phyloP scores from a whole-genome alignment of 2,888 invertebrate species.

The Heliconius hortense region DNA sequence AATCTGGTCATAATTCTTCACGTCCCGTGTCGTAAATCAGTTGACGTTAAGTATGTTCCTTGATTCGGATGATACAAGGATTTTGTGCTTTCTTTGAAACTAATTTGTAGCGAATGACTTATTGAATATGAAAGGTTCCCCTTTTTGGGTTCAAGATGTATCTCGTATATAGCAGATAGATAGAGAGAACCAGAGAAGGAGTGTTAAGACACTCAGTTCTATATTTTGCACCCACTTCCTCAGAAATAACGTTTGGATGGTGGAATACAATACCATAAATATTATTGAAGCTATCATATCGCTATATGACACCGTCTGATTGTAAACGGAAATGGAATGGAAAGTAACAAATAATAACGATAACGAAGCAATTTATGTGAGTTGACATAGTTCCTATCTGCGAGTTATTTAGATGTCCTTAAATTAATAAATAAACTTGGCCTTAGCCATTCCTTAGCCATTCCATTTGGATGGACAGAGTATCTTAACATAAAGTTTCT shows the following conservation, averaged over 20 bases:
- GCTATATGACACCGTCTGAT: too few species aligned
- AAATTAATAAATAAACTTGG: not conserved
- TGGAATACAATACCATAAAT: too few species aligned
- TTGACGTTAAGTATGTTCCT: conserved; percentile 24
- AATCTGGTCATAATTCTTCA: conserved; percentile 31
- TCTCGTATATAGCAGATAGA: not conserved
- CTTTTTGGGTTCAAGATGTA: not conserved
- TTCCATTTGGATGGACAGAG: not conserved
- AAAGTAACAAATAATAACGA: not conserved
- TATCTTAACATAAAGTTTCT: not conserved
- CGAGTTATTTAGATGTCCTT: conserved; percentile 2
- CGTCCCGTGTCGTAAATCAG: conserved; percentile 33
- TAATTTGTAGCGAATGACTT: not conserved
- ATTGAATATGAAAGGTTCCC: not conserved
- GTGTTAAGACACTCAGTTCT: too few species aligned
- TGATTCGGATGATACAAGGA: conserved; percentile 23
- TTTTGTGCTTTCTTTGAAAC: conserved; percentile 4
- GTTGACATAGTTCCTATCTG: not conserved
- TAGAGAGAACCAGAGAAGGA: not conserved
- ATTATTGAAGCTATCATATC: too few species aligned
- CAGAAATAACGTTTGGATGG: too few species aligned
- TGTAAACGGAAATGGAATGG: not conserved
- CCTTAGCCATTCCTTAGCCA: too few species aligned
- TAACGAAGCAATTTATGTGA: conserved; percentile 13
- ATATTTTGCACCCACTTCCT: too few species aligned